A percentile compares a stretch with the other conserved stretches of the same genome.
phyloP scores from a whole-genome alignment of 2,888 invertebrate genomes.

The Eristalis pertinax region DNA sequence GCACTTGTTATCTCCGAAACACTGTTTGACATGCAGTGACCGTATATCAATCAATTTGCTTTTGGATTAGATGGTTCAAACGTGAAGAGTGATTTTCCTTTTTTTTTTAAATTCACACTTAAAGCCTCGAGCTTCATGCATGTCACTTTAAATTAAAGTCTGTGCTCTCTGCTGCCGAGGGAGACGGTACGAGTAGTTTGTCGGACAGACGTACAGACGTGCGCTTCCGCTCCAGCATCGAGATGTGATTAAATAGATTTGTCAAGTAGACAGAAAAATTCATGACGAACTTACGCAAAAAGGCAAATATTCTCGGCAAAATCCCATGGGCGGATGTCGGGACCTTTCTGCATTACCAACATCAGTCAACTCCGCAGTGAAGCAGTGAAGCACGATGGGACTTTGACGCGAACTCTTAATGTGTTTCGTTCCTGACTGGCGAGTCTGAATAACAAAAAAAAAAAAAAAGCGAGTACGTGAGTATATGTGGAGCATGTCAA shows the following conservation, averaged over 20 bases:
- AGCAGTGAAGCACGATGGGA: neutral
- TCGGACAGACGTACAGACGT: neutral
- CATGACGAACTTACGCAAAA: neutral
- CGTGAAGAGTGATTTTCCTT: neutral
- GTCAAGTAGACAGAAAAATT: neutral
- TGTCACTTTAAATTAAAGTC: neutral
- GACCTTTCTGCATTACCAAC: neutral
- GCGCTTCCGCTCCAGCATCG: neutral
- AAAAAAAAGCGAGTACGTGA: neutral
- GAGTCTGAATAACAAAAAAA: neutral
- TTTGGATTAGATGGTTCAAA: neutral
- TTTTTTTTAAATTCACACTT: neutral
- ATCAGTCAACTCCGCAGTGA: neutral
- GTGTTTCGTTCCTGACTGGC: neutral
- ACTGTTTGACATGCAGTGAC: neutral
- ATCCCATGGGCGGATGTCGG: neutral
- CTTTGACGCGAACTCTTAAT: neutral
- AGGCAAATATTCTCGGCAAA: neutral
- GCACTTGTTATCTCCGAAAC: neutral
- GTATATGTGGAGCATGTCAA: neutral
- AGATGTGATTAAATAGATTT: neutral
- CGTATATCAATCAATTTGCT: neutral
- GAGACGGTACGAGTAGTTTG: neutral
- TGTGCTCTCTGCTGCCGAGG: too few species aligned
- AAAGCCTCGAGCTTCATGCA: neutral